Base-by-base conservation (phyloP, 2,113 vertebrate genomes). In the Poecile atricapillus region DNA sequence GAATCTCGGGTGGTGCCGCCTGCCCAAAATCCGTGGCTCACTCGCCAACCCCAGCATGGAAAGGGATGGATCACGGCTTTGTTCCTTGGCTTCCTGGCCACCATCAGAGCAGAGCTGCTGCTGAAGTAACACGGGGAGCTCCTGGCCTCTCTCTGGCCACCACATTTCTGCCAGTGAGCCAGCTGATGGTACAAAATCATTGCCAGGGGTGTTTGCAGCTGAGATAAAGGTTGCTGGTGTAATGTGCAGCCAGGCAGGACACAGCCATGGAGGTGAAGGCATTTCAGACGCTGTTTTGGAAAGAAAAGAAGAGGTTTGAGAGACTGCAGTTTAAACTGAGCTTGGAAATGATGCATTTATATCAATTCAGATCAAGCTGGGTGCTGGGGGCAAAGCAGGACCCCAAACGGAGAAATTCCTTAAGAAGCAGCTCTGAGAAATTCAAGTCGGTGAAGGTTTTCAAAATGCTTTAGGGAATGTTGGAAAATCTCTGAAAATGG, bases 281-380 rank as follows among this genome's bases (percentile, higher is more conserved):
- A 24, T 71, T 84, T 74, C 62, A 63, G 77, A 10, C 39, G 81
- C 70, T 19, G 7, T 52, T 91, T 67, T 39, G 46, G 71, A 44
- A 69, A 64, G 70, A n/a, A 71, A 89, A 74, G 8, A 28, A 68
- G 55, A 85, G 20, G 6, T 23, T 82, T 89, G n/a, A n/a, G 69
- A 89, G 33, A 5, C 10, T 4, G 2, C 1, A 0, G 20, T 59
- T 20, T 5, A 37, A 65, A 92, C 64, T 0, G 4, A 64, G 28
- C 50, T 92, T 30, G 49, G 70, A 79, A 53, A 4, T 2, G 16
- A 35, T 1, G 11, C 9, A 41, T 53, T 8, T 25, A 0, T 53
- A 43, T 62, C 55, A 46, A 19, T 30, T 69, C 43, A 50, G 76
- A 39, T 78, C 64, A 19, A 67, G 39, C 11, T 50, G 70, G 55